Percentiles rank a stretch among this genome's conserved stretches.
These are phyloP conservation scores for Biston stratarius DNA, from an alignment of 2,888 invertebrate species.

Conservation along the genomic window DNA sequence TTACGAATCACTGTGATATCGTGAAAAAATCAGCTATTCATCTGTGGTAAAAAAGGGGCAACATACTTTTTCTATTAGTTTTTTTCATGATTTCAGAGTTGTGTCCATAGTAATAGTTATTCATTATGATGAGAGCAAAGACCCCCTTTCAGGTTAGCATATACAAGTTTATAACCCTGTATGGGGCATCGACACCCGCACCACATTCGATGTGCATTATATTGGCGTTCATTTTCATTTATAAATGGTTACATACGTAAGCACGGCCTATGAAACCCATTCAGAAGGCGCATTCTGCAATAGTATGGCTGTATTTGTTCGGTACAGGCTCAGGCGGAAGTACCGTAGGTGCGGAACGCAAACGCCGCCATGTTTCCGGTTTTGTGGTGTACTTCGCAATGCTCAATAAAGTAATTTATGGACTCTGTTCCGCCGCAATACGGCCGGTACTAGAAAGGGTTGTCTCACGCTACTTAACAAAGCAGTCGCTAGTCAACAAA, in stretches of 20 bases:
- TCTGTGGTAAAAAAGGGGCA: no score
- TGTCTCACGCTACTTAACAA: slow-evolving; percentile 24
- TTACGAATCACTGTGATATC: no score
- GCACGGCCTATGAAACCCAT: slow-evolving; percentile 64
- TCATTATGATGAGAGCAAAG: no score
- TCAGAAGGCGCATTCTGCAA: slow-evolving; percentile 56
- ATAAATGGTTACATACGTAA: slow-evolving; percentile 69
- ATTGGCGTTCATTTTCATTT: slow-evolving; percentile 66
- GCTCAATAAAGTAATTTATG: slow-evolving; percentile 56
- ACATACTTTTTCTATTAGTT: no score
- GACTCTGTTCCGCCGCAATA: slow-evolving; percentile 43
- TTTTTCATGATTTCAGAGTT: no score
- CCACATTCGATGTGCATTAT: slow-evolving; percentile 36
- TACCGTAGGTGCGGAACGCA: slow-evolving; percentile 73
- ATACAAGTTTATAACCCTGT: not conserved
- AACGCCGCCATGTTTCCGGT: slow-evolving; percentile 71
- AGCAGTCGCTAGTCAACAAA: slow-evolving; percentile 37
- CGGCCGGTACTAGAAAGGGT: slow-evolving; percentile 34
- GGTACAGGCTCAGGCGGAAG: slow-evolving; percentile 73
- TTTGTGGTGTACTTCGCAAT: slow-evolving; percentile 53
- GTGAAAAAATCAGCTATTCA: no score
- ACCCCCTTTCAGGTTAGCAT: no score
- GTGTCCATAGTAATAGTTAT: no score
- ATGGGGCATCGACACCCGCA: slow-evolving; percentile 27
- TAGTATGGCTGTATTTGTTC: slow-evolving; percentile 74